Evolutionary conservation across 2,113 vertebrate genomes (phyloP).

Genomic region (Takifugu bimaculatus): DNA sequence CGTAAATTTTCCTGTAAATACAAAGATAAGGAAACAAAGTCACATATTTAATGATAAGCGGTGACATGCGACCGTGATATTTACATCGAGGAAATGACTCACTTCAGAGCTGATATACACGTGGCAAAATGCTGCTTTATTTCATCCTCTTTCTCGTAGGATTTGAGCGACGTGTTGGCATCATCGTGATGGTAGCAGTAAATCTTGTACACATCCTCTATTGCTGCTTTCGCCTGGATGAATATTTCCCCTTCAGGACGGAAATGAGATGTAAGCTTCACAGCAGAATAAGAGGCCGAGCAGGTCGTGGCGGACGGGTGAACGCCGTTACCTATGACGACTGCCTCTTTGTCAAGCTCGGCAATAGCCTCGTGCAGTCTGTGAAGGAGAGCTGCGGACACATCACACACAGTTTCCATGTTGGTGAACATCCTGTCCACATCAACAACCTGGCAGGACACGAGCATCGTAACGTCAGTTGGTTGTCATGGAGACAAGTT

Average conservation of each 20-base stretch:
- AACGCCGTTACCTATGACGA: constrained; percentile 82
- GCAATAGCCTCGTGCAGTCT: constrained; percentile 82
- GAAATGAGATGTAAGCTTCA: neutral
- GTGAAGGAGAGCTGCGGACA: constrained; percentile 85
- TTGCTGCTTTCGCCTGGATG: constrained; percentile 84
- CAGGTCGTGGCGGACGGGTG: neutral
- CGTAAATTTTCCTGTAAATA: constrained; percentile 87
- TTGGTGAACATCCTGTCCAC: constrained; percentile 93
- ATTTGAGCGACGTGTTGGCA: constrained; percentile 84
- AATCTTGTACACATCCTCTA: constrained; percentile 93
- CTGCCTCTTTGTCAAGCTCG: constrained; percentile 82
- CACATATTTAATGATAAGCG: neutral
- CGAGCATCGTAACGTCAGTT: neutral
- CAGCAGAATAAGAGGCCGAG: neutral
- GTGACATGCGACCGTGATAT: neutral
- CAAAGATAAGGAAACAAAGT: constrained; percentile 45
- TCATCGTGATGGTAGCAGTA: constrained; percentile 96
- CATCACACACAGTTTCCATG: constrained; percentile 87
- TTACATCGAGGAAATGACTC: constrained; percentile 45
- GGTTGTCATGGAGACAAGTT: neutral
- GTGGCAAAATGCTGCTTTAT: constrained; percentile 84
- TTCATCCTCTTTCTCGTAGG: constrained; percentile 89
- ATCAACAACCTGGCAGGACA: constrained; percentile 80
- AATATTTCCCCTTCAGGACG: constrained; percentile 85
- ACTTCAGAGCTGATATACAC: constrained; percentile 88